Percentiles rank a stretch among this genome's conserved stretches.
These are phyloP conservation scores for Pseudococcus longispinus DNA, from an alignment of 2,888 invertebrate genomes.

Conservation along the genomic window DNA sequence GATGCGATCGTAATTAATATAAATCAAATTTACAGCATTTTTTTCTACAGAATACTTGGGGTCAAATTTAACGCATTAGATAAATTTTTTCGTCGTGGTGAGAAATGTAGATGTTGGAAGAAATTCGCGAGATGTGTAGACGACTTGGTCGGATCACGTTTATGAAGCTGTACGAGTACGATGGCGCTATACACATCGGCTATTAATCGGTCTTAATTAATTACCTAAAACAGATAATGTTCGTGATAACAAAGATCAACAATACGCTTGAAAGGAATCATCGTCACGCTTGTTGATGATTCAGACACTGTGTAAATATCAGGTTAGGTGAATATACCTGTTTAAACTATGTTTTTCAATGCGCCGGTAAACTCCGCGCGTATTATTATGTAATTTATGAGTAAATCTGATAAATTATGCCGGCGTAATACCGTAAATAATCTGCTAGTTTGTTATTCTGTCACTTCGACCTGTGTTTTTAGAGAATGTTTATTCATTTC, in stretches of 20 bases:
- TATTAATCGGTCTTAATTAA: slow-evolving; percentile 14
- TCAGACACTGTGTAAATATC: slow-evolving; percentile 35
- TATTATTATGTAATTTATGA: slow-evolving; percentile 52
- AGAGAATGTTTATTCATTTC: neutral
- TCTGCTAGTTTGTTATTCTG: slow-evolving; percentile 36
- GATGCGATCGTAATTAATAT: slow-evolving; percentile 26
- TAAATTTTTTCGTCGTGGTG: neutral
- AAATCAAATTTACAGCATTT: slow-evolving; percentile 42
- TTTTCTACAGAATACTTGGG: neutral
- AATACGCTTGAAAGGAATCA: neutral
- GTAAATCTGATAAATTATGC: slow-evolving; percentile 50
- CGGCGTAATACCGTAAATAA: slow-evolving; percentile 50
- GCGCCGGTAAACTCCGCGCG: slow-evolving; percentile 4
- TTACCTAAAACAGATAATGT: slow-evolving; percentile 30
- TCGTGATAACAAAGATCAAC: slow-evolving; percentile 26
- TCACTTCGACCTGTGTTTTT: slow-evolving; percentile 35
- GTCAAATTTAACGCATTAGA: slow-evolving; percentile 27
- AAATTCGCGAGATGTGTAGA: neutral
- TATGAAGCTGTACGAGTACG: neutral
- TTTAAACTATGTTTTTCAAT: slow-evolving; percentile 11
- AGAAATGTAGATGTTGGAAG: neutral
- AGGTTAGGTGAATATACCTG: slow-evolving; percentile 14
- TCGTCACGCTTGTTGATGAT: slow-evolving; percentile 44
- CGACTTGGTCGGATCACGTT: neutral
- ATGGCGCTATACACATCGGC: neutral